phyloP scores from a whole-genome alignment of 2,113 vertebrate genomes.

The Stegastes partitus region DNA sequence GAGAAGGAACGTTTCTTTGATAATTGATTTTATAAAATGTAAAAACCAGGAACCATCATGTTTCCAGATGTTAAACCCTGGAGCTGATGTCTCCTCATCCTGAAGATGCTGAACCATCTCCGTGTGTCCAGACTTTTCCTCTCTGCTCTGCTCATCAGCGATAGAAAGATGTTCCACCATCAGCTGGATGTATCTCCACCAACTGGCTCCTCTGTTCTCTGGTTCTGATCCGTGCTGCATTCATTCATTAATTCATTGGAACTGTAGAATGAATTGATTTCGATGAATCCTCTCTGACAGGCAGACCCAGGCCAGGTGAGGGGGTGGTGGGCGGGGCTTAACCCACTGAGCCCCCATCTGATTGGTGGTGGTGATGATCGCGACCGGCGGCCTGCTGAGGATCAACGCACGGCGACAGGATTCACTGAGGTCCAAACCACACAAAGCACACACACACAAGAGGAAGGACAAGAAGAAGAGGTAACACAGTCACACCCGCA shows the following conservation, averaged over 20 bases:
- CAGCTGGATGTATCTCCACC: too few relatives aligned
- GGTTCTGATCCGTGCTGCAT: too few relatives aligned
- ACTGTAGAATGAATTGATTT: too few relatives aligned
- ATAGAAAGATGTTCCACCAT: too few relatives aligned
- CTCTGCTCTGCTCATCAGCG: too few relatives aligned
- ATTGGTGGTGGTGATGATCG: conserved; percentile 88
- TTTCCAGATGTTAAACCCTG: too few relatives aligned
- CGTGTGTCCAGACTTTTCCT: too few relatives aligned
- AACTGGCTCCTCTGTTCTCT: too few relatives aligned
- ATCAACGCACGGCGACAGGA: conserved; percentile 95
- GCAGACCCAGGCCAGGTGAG: conserved; percentile 49
- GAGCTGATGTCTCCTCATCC: background rate
- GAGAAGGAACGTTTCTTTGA: too few relatives aligned
- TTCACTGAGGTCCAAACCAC: conserved; percentile 87
- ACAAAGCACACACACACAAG: conserved; percentile 87
- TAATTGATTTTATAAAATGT: too few relatives aligned
- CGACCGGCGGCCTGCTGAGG: conserved; percentile 95
- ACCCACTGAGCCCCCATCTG: conserved; percentile 20
- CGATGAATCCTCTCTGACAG: conserved; percentile 35
- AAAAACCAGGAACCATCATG: too few relatives aligned
- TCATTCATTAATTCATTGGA: too few relatives aligned
- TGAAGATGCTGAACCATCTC: background rate
- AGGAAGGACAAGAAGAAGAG: conserved; percentile 91
- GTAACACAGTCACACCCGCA: conserved; percentile 31
- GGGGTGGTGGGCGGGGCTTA: conserved; percentile 25